phyloP scores from a whole-genome alignment of 2,797 vertebrate genomes.

The Ctenopoma multispine region DNA sequence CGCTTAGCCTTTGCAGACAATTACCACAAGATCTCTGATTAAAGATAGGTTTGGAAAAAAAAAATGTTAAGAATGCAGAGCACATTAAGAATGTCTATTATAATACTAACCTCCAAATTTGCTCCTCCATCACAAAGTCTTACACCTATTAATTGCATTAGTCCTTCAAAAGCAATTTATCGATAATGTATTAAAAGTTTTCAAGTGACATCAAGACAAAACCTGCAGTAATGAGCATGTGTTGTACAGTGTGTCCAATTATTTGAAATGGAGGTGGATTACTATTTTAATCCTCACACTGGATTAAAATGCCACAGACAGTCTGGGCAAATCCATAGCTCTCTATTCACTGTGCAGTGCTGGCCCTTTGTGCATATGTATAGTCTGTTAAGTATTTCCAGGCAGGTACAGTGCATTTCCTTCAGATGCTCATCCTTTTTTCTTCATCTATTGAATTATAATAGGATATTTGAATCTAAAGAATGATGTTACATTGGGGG shows the following conservation, averaged over 20 bases:
- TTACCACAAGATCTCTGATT: neutral
- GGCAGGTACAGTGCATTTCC: conserved; percentile 82
- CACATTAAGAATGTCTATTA: neutral
- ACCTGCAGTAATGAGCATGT: conserved; percentile 7
- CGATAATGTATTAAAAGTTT: conserved; percentile 6
- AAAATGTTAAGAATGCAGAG: neutral
- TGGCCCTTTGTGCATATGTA: conserved; percentile 76
- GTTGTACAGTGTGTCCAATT: conserved; percentile 58
- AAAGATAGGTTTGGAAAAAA: no score
- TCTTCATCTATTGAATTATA: conserved; percentile 81
- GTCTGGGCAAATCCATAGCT: conserved; percentile 81
- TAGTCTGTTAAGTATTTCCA: conserved; percentile 87
- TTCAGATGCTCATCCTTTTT: conserved; percentile 70
- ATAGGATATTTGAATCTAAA: conserved; percentile 75
- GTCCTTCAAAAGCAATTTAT: conserved; percentile 2
- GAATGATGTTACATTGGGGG: conserved; percentile 60
- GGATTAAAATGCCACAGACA: conserved; percentile 81
- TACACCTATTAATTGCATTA: neutral
- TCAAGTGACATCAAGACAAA: conserved; percentile 16
- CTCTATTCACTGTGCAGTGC: conserved; percentile 76
- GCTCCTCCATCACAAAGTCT: no score
- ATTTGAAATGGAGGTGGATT: conserved; percentile 83
- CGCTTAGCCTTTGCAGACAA: neutral
- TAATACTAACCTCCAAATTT: neutral
- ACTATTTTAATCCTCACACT: conserved; percentile 80